These are phyloP conservation scores for Pseudomyrmex gracilis DNA, from an alignment of 1,140 invertebrate genomes.

Conservation along the genomic window DNA sequence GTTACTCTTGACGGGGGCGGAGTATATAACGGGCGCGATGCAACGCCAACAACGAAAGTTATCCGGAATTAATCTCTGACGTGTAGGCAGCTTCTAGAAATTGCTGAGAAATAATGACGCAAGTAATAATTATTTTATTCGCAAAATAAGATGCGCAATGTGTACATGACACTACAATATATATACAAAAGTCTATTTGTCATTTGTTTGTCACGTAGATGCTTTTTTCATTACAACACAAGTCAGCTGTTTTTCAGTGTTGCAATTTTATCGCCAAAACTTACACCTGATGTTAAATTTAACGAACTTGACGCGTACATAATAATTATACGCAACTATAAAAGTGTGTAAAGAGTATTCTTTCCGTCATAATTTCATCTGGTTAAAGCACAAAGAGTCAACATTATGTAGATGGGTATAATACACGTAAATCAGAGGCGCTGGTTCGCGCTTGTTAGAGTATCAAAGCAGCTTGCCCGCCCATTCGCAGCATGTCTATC, in stretches of 20 bases:
- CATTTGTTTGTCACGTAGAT: background rate
- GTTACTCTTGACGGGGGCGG: slow-evolving; percentile 40
- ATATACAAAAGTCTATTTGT: too few species aligned
- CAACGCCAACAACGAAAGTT: slow-evolving; percentile 48
- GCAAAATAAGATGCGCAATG: background rate
- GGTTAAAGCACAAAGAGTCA: slow-evolving; percentile 45
- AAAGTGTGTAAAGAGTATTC: slow-evolving; percentile 16
- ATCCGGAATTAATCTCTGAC: slow-evolving; percentile 52
- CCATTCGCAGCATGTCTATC: slow-evolving; percentile 69
- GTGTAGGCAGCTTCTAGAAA: slow-evolving; percentile 25
- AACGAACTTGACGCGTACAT: background rate
- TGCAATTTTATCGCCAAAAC: background rate
- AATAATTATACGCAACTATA: slow-evolving; percentile 18
- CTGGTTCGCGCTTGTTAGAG: slow-evolving; percentile 64
- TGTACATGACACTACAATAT: background rate
- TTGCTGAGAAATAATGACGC: slow-evolving; percentile 12
- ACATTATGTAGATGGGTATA: slow-evolving; percentile 57
- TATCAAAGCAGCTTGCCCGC: slow-evolving; percentile 59
- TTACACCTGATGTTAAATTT: slow-evolving; percentile 5
- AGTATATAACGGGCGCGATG: slow-evolving; percentile 40
- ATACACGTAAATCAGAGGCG: slow-evolving; percentile 55
- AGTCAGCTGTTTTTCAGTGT: background rate
- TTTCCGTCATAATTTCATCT: slow-evolving; percentile 41
- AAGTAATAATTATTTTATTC: slow-evolving; percentile 31
- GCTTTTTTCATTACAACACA: background rate